Percentiles rank a stretch among this genome's conserved stretches.
Conservation (phyloP, 2,797 vertebrate species). For the Danio jaintianensis region DNA sequence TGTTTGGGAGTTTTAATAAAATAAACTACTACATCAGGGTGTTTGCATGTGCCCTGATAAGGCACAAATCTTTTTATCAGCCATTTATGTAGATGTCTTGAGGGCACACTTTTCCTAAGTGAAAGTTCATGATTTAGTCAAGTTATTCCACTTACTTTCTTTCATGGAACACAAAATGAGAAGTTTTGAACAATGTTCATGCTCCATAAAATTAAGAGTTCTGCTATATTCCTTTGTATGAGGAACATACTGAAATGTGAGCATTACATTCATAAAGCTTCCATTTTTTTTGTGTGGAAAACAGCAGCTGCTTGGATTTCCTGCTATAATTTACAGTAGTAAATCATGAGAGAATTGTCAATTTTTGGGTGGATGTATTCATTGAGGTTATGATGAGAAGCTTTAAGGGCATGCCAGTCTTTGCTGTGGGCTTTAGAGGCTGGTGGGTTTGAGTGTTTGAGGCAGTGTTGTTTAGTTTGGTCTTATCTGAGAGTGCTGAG, state of each 20-base stretch:
- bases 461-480: constrained; percentile 9
- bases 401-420: neutral
- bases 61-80: neutral
- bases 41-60: neutral
- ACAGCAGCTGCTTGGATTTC: neutral
- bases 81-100: neutral
- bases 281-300: neutral
- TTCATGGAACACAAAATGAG: neutral
- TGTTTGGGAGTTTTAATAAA: neutral
- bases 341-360: neutral
- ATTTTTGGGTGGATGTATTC: neutral
- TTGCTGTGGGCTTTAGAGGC: neutral
- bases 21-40: neutral
- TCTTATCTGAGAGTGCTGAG: constrained; percentile 22
- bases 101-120: neutral
- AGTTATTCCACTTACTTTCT: neutral
- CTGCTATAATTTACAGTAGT: neutral
- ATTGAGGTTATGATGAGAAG: neutral
- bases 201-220: neutral
- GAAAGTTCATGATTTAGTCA: neutral
- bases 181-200: neutral
- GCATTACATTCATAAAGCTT: neutral
- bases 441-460: constrained; percentile 1
- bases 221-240: neutral
- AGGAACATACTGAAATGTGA: neutral